phyloP scores from a whole-genome alignment of 2,797 vertebrate species.

The Catamblyrhynchus diadema region DNA sequence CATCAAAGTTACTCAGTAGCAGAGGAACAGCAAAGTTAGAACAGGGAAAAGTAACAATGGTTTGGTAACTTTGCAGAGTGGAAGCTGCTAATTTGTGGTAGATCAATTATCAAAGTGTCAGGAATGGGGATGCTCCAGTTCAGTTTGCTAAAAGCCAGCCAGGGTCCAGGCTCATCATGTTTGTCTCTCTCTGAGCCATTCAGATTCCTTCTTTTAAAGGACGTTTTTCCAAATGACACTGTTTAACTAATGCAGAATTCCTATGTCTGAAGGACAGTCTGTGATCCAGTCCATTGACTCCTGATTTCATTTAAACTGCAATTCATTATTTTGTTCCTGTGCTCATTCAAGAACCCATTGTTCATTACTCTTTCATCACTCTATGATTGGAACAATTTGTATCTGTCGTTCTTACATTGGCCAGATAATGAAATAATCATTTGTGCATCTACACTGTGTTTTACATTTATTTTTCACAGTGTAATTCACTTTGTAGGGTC shows the following conservation, averaged over 20 bases:
- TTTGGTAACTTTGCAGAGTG: not conserved
- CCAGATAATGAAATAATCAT: conserved; percentile 81
- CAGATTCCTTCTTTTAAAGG: conserved; percentile 52
- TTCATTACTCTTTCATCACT: conserved; percentile 80
- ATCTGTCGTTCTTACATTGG: conserved; percentile 77
- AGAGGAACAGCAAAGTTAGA: not conserved
- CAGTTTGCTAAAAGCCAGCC: not conserved
- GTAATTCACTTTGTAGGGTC: conserved; percentile 69
- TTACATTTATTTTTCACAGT: conserved; percentile 74
- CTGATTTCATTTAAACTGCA: conserved; percentile 76
- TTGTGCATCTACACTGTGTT: conserved; percentile 72
- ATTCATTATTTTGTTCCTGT: conserved; percentile 80
- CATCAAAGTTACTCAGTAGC: not conserved
- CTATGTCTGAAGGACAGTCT: conserved; percentile 70
- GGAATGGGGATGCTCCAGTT: not conserved
- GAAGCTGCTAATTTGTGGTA: not conserved
- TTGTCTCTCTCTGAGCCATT: not conserved
- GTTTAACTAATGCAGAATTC: conserved; percentile 66
- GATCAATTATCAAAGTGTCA: not conserved
- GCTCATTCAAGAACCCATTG: conserved; percentile 75
- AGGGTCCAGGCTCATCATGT: not conserved
- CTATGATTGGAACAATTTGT: conserved; percentile 80
- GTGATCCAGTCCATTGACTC: conserved; percentile 74
- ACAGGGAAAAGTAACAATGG: not conserved
- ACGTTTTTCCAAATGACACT: conserved; percentile 42